A percentile compares a stretch with the other conserved stretches of the same genome.
Conservation (phyloP, 2,113 vertebrate genomes). For the Mirza zaza region DNA sequence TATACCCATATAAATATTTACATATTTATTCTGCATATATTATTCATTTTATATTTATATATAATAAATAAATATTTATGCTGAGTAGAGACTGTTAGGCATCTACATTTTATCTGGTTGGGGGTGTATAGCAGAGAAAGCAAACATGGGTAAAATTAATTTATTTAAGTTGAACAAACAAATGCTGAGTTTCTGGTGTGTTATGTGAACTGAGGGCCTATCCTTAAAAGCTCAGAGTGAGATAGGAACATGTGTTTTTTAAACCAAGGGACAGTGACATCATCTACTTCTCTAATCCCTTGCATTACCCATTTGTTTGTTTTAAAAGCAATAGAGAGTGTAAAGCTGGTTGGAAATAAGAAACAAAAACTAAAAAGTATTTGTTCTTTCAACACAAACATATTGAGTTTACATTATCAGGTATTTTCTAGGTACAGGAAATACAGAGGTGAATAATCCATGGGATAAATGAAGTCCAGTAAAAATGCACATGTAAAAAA, state of each 20-base stretch:
- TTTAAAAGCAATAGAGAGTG: neutral
- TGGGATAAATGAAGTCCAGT: neutral
- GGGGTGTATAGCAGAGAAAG: neutral
- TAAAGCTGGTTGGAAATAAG: constrained; percentile 13
- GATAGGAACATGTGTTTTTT: neutral
- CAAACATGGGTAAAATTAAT: neutral
- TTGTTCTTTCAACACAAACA: neutral
- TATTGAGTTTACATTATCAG: neutral
- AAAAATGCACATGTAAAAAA: neutral
- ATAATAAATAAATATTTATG: neutral
- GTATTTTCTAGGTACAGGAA: neutral
- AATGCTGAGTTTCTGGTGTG: neutral
- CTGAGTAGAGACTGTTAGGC: neutral
- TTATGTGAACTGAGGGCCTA: neutral
- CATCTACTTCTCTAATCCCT: neutral
- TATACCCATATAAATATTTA: neutral
- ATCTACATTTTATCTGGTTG: neutral
- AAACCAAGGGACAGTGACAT: neutral
- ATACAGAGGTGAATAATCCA: neutral
- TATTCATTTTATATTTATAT: neutral
- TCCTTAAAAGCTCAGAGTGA: neutral
- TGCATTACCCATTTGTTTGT: neutral
- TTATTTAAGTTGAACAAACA: neutral
- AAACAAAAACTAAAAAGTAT: neutral
- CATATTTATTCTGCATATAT: neutral